Base-by-base conservation (phyloP, 2,113 vertebrate species). In the Callithrix jacchus region DNA sequence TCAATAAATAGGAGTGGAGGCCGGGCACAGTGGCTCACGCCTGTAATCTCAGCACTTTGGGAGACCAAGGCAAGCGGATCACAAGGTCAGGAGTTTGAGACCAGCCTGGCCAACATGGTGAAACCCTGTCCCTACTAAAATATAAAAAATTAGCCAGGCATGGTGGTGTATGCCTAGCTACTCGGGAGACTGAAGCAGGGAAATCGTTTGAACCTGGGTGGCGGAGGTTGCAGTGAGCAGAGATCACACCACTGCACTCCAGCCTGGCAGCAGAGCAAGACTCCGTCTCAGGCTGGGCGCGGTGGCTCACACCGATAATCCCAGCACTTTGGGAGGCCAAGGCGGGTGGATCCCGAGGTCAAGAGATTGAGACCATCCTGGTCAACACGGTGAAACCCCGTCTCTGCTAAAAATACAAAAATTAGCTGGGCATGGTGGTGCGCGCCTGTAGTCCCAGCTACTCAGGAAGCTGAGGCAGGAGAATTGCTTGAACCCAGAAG, bases 51-150 rank as follows among this genome's bases (percentile, higher is more conserved):
- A 64, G 32, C 66, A 35, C 14, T 68, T 68, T 68, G 32, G 32
- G 66, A 68, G 14, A 6, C 14, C 3, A 0, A 35, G 32, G 14
- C 1, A 6, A 13, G 66, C 0, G 14, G 66, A 68, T 68, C 5
- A 0, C 27, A 0, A 68, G 66, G 6, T 35, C 66, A 35, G 13
- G 64, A 35, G 32, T 18, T 68, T 14, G 5, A 68, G 66, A 68
- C 32, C 13, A 7, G 32, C 32, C 32, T 68, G 64, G 64, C 13
- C 64, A 68, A 68, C 32, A 35, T 68, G 64, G 32, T 68, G 32
- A 68, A 35, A 68, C 2, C 14, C 14, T 6, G 0, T 35, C 64
- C 6, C 32, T 68, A 68, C 32, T 17, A 7, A 32, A 68, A 68
- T 5, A 68, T 35, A 6, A 35, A 68, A 68, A 68, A 68, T 68